phyloP scores from a whole-genome alignment of 2,113 vertebrate genomes.

The Chionis minor region DNA sequence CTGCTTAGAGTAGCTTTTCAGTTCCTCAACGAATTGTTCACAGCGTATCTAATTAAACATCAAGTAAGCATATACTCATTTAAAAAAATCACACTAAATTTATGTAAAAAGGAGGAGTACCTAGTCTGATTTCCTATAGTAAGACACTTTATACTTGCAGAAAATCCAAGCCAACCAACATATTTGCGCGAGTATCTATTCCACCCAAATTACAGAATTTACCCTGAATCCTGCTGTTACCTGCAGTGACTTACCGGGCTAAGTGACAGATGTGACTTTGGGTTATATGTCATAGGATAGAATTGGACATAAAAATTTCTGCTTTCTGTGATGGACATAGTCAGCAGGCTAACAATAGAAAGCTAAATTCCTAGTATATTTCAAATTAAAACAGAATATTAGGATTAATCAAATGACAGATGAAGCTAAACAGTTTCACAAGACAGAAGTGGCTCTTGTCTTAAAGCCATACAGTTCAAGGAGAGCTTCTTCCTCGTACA shows the following conservation, averaged over 20 bases:
- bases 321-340: background rate
- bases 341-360: background rate
- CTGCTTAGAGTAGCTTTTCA: constrained; percentile 81
- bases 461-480: background rate
- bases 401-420: background rate
- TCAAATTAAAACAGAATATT: background rate
- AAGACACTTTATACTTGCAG: background rate
- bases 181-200: background rate
- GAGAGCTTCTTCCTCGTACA: background rate
- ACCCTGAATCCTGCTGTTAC: background rate
- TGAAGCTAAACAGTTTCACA: background rate
- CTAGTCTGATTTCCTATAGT: background rate
- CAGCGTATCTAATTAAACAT: constrained; percentile 72
- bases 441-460: background rate
- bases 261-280: background rate
- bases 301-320: background rate
- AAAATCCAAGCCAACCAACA: background rate
- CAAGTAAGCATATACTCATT: background rate
- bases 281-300: background rate
- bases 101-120: background rate
- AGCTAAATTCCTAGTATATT: background rate
- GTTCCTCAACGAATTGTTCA: constrained; percentile 81
- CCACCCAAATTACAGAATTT: background rate
- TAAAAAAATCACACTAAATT: background rate
- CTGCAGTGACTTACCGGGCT: background rate